Evolutionary conservation across 2,888 invertebrate genomes (phyloP).

Genomic region (Sinopyrophorus schimmeli): DNA sequence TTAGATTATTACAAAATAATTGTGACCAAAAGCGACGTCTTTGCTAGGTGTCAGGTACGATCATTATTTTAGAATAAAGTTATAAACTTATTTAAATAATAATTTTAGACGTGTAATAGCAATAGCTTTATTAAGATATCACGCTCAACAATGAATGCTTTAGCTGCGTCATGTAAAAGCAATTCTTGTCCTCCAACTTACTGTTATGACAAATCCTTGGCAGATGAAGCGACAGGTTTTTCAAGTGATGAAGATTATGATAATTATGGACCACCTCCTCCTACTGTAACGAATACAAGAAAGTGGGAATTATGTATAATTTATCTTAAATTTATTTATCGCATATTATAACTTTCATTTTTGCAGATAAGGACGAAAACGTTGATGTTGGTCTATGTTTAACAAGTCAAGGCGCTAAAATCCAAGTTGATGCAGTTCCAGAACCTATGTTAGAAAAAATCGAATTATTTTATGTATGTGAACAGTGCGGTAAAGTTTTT

Average conservation of each 20-base stretch:
- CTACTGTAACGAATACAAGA: conserved; percentile 34
- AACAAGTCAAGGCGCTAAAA: conserved; percentile 60
- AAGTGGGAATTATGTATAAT: conserved; percentile 50
- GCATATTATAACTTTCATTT: not conserved
- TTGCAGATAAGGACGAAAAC: conserved; percentile 49
- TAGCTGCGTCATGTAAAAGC: conserved; percentile 40
- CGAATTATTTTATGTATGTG: conserved; percentile 69
- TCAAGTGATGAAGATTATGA: conserved; percentile 50
- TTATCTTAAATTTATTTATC: not conserved
- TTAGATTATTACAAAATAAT: conserved; percentile 67
- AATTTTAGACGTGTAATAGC: conserved; percentile 57
- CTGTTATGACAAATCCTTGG: conserved; percentile 38
- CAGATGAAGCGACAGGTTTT: conserved; percentile 52
- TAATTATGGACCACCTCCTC: conserved; percentile 40
- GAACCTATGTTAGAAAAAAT: conserved; percentile 43
- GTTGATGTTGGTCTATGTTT: conserved; percentile 53
- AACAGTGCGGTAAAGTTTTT: conserved; percentile 73
- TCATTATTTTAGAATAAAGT: not conserved
- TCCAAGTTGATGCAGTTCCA: conserved; percentile 58
- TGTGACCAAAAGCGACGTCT: conserved; percentile 66
- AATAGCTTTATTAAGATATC: conserved; percentile 56
- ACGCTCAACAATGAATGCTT: conserved; percentile 51
- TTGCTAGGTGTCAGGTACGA: conserved; percentile 72
- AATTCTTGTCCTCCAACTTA: conserved; percentile 19
- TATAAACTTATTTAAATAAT: conserved; percentile 2